Percentiles rank a stretch among this genome's conserved stretches.
Conservation (phyloP, 2,888 invertebrate species). For the Nemoura dubitans region DNA sequence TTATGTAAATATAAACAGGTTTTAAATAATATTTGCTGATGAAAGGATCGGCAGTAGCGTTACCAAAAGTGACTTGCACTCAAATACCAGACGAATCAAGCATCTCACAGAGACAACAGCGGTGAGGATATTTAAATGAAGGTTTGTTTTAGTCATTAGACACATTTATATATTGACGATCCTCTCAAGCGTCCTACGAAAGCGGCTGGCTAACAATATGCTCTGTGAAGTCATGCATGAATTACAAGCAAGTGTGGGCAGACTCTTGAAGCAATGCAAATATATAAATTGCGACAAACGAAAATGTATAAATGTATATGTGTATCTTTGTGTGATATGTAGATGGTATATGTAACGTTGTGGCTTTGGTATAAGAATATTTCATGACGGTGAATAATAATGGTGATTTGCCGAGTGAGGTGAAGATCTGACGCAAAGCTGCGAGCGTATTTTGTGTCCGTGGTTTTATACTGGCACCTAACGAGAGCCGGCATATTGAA, state of each 20-base stretch:
- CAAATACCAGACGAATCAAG: neutral
- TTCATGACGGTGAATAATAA: neutral
- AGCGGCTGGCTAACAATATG: neutral
- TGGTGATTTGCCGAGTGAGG: neutral
- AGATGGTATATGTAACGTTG: neutral
- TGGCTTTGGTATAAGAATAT: no score
- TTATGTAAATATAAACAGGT: neutral
- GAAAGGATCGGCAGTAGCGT: neutral
- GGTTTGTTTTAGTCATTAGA: neutral
- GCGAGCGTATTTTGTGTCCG: neutral
- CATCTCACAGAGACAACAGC: neutral
- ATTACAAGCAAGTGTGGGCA: neutral
- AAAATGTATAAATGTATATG: neutral
- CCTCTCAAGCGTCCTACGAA: neutral
- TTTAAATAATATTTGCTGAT: neutral
- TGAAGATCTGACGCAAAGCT: neutral
- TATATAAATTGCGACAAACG: slow-evolving; percentile 7
- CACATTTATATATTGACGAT: neutral
- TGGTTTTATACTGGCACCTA: neutral
- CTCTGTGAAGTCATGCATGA: neutral
- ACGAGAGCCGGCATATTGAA: neutral
- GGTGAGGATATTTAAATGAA: neutral
- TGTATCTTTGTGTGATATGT: neutral
- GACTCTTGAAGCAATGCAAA: neutral
- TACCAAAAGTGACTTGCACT: neutral